These are phyloP conservation scores for Myotis planiceps DNA, from an alignment of 2,797 vertebrate species.

Conservation along the genomic window DNA sequence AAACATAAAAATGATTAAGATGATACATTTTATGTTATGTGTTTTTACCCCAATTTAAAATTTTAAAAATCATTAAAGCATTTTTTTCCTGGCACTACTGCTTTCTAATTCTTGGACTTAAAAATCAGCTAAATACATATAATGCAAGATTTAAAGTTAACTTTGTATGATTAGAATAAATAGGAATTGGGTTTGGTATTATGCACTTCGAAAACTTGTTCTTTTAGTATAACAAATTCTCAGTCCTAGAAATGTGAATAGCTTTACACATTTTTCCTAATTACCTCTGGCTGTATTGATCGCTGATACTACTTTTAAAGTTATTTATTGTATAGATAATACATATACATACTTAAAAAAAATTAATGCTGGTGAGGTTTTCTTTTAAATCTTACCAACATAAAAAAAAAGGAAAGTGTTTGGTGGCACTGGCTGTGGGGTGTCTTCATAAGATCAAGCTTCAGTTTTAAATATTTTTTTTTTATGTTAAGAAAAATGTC, in stretches of 20 bases:
- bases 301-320: neutral
- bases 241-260: neutral
- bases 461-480: constrained; percentile 34
- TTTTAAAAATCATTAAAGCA: neutral
- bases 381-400: neutral
- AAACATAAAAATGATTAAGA: neutral
- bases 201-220: neutral
- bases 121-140: constrained; percentile 40
- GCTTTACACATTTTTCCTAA: neutral
- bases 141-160: neutral
- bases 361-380: neutral
- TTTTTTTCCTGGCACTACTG: neutral
- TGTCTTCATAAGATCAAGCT: neutral
- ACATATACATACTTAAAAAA: neutral
- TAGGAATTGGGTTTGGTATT: neutral
- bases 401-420: neutral
- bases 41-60: neutral
- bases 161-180: neutral
- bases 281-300: neutral
- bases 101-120: constrained; percentile 47
- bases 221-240: neutral
- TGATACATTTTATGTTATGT: neutral
- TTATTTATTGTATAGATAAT: constrained; percentile 17
- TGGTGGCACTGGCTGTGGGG: neutral
- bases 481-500: neutral